Evolutionary conservation across 1,140 invertebrate genomes (phyloP), one percentile per base, ranked within the genome.

Genomic region (silkworm (Bombyx mori)): DNA sequence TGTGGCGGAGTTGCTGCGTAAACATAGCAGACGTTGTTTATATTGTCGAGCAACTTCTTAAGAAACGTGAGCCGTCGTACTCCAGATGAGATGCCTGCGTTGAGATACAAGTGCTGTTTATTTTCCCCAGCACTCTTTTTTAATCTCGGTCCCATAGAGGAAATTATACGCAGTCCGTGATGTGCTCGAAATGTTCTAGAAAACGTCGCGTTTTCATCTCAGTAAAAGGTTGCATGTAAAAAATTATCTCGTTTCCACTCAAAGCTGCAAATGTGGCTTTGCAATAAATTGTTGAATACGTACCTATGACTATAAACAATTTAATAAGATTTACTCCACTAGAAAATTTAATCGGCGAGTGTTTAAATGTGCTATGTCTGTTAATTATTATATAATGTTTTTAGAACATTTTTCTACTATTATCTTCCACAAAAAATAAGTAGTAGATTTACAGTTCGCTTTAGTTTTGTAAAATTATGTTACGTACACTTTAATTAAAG

Each of bases 31-130:
- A 67, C 64, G 63, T 58, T 81, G 76, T 84, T 79, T 82, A 78
- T 75, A 76, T 61, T 67, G 59, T 56, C 56, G 62, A 68, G 63
- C 68, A 70, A 66, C 67, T 68, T 77, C 73, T 82, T 75, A 75
- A 76, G 71, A 77, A 82, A 81, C 73, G 75, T 65, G 69, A 71
- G 70, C 66, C 56, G 61, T 68, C 70, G 46, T 58, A 71, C 68
- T 74, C 65, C 66, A 74, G 75, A 84, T 77, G 78, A 81, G 81
- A 82, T 69, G 77, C 63, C 62, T 57, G 68, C 76, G 75, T 77
- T 75, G 75, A 81, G 66, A 75, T 71, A 81, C 70, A 74, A 82
- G 78, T 77, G 78, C 59, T 80, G 72, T 82, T 79, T 81, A 80
- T 80, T 75, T 84, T 73, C 63, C 73, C 61, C 64, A 62, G 52